Conservation (phyloP, 2,797 vertebrate species). For the Philypnodon macrostomus region DNA sequence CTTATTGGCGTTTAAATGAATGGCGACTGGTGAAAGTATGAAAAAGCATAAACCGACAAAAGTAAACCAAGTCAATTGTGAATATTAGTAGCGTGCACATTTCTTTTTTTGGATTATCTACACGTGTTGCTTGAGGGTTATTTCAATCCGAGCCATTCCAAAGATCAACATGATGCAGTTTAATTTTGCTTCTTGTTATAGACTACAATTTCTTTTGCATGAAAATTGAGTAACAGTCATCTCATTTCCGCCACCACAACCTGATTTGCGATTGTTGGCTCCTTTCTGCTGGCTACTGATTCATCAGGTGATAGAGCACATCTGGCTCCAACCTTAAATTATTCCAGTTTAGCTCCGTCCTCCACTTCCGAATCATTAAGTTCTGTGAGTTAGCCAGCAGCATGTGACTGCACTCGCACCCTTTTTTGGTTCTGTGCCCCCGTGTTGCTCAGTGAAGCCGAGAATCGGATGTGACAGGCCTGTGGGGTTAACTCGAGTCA, state of each 20-base stretch:
- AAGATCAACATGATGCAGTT: slow-evolving; percentile 33
- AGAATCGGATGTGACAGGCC: slow-evolving; percentile 77
- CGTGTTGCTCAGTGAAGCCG: slow-evolving; percentile 71
- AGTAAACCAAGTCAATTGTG: too few relatives aligned
- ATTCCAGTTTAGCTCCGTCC: slow-evolving; percentile 47
- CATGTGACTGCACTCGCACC: slow-evolving; percentile 69
- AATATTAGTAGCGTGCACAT: too few relatives aligned
- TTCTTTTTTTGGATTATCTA: too few relatives aligned
- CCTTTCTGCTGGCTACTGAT: slow-evolving; percentile 40
- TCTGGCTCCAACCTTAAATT: slow-evolving; percentile 56
- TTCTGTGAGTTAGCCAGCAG: slow-evolving; percentile 52
- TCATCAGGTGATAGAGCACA: slow-evolving; percentile 64
- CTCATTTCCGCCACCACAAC: slow-evolving; percentile 23
- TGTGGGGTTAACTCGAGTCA: slow-evolving; percentile 71
- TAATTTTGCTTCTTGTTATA: slow-evolving; percentile 38
- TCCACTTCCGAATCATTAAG: slow-evolving; percentile 65
- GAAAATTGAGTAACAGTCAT: slow-evolving; percentile 29
- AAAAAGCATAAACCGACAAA: too few relatives aligned
- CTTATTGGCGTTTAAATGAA: too few relatives aligned
- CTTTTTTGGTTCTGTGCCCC: slow-evolving; percentile 64
- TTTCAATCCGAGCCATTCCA: slow-evolving; percentile 18
- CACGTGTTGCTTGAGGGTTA: too few relatives aligned
- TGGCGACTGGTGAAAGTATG: too few relatives aligned
- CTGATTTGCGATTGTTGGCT: slow-evolving; percentile 35
- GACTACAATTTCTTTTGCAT: slow-evolving; percentile 41